Evolutionary conservation across 2,797 vertebrate species (phyloP).

Genomic region (Brachyrhaphis roseni): DNA sequence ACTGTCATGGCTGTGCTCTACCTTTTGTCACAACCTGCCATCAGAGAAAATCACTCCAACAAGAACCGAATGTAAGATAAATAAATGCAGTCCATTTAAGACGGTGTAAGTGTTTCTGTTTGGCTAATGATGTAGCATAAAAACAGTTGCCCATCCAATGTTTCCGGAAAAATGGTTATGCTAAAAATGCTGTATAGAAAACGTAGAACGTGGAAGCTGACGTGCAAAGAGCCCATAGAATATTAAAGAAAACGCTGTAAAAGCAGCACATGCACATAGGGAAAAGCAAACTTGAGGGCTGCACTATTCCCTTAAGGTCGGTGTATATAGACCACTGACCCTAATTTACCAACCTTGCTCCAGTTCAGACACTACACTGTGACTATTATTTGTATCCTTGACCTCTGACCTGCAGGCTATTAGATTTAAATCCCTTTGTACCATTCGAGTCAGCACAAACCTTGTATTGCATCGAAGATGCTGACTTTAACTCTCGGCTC

Average conservation of each 20-base stretch:
- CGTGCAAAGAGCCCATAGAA: no score
- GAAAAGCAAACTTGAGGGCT: not conserved
- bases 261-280: not conserved
- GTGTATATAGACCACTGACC: not conserved
- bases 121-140: not conserved
- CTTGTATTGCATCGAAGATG: not conserved
- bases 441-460: not conserved
- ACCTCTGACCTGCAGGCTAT: not conserved
- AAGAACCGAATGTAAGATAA: not conserved
- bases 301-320: no score
- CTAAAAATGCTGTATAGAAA: no score
- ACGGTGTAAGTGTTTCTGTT: not conserved
- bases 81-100: constrained; percentile 11
- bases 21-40: constrained; percentile 17
- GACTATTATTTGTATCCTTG: not conserved
- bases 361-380: not conserved
- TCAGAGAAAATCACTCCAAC: not conserved
- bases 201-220: no score
- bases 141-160: no score
- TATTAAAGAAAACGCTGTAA: no score
- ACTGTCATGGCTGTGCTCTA: constrained; percentile 13
- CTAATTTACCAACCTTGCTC: not conserved
- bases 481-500: not conserved
- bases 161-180: no score
- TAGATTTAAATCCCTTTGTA: not conserved